Evolutionary conservation across 2,888 invertebrate species (phyloP).

Genomic region (Papilio gigon): DNA sequence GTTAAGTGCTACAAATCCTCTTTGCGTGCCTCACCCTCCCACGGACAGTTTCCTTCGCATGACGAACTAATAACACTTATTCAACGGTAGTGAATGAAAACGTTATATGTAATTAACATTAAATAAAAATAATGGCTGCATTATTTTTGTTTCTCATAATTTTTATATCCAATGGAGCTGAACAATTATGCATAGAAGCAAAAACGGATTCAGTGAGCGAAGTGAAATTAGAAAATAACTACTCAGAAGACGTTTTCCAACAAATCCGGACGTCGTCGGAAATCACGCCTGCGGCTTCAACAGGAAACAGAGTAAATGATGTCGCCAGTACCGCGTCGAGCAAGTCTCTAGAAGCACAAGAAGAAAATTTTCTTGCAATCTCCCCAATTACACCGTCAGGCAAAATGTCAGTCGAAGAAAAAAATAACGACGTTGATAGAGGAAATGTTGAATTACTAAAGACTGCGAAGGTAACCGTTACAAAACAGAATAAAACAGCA

Average conservation of each 20-base stretch:
- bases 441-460: slow-evolving; percentile 58
- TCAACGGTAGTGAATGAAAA: slow-evolving; percentile 50
- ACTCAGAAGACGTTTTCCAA: slow-evolving; percentile 56
- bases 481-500: slow-evolving; percentile 42
- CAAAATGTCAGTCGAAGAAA: slow-evolving; percentile 55
- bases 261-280: slow-evolving; percentile 70
- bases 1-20: slow-evolving; percentile 81
- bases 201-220: slow-evolving; percentile 50
- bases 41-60: slow-evolving; percentile 57
- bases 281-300: slow-evolving; percentile 62
- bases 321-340: slow-evolving; percentile 54
- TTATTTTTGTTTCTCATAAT: slow-evolving; percentile 59
- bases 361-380: slow-evolving; percentile 73
- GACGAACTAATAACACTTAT: slow-evolving; percentile 54
- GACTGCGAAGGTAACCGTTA: slow-evolving; percentile 49
- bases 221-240: slow-evolving; percentile 56
- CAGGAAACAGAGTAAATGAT: slow-evolving; percentile 77
- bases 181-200: slow-evolving; percentile 53
- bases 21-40: slow-evolving; percentile 59
- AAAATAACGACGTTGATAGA: slow-evolving; percentile 53
- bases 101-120: slow-evolving; percentile 46
- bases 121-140: slow-evolving; percentile 55
- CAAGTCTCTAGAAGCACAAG: slow-evolving; percentile 52
- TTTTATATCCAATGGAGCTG: slow-evolving; percentile 61
- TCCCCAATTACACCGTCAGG: slow-evolving; percentile 62